A percentile compares a stretch with the other conserved stretches of the same genome.
Evolutionary conservation across 53 echinoderm and acorn worm genomes (phyloP).

Genomic region (Apostichopus leukothele): DNA sequence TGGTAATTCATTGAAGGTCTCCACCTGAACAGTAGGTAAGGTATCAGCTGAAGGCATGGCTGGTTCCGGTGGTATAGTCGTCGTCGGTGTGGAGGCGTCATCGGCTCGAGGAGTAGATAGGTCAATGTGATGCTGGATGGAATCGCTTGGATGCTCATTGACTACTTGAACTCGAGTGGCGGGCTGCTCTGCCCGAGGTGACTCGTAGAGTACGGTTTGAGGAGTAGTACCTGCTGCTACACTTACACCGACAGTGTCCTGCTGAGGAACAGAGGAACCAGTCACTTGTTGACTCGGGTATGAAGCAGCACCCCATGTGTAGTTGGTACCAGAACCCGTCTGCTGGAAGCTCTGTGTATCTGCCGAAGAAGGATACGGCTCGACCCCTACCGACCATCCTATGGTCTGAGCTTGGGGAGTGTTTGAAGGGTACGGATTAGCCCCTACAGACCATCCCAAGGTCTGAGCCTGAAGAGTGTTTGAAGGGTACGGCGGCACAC

Average conservation of each 20-base stretch:
- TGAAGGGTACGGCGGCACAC: background rate
- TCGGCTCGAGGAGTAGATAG: background rate
- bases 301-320: background rate
- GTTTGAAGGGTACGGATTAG: background rate
- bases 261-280: background rate
- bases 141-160: background rate
- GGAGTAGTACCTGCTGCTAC: background rate
- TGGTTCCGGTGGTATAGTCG: background rate
- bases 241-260: background rate
- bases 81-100: too few species aligned
- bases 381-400: background rate
- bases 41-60: background rate
- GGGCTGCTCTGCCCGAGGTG: too few species aligned
- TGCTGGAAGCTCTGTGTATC: background rate
- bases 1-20: background rate
- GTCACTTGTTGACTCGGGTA: background rate
- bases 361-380: conserved; percentile 1
- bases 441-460: background rate
- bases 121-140: background rate
- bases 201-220: background rate
- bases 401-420: background rate
- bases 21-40: conserved; percentile 17
- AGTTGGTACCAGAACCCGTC: background rate
- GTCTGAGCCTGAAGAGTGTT: background rate
- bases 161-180: background rate